These are phyloP conservation scores for Typhlomys cinereus DNA, from an alignment of 2,113 vertebrate species.

Conservation along the genomic window DNA sequence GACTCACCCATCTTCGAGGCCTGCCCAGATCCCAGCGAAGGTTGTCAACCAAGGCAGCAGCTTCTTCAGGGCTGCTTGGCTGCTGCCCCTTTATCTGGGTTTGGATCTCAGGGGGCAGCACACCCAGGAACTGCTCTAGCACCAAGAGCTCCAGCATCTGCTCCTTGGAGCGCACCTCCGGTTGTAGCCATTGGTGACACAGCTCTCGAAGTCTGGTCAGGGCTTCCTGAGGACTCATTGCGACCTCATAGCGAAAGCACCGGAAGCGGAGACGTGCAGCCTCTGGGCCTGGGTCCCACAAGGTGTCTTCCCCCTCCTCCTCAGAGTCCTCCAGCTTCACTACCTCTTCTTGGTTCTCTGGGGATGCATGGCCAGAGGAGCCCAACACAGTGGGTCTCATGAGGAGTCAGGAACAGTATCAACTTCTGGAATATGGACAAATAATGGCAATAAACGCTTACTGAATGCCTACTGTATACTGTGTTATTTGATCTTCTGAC, in stretches of 20 bases:
- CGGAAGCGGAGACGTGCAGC: constrained; percentile 68
- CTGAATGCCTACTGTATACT: neutral
- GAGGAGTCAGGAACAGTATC: neutral
- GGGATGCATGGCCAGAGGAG: neutral
- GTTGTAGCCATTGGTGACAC: constrained; percentile 75
- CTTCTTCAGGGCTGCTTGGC: constrained; percentile 74
- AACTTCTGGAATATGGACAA: neutral
- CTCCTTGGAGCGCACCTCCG: constrained; percentile 74
- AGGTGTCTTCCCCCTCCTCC: neutral
- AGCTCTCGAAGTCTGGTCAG: constrained; percentile 72
- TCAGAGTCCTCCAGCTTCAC: constrained; percentile 69
- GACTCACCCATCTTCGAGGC: constrained; percentile 72
- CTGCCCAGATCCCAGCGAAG: constrained; percentile 31
- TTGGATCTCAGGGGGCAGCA: constrained; percentile 69
- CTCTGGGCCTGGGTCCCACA: constrained; percentile 58
- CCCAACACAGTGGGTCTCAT: constrained; percentile 39
- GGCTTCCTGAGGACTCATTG: constrained; percentile 59
- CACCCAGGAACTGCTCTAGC: constrained; percentile 78
- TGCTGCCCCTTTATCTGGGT: constrained; percentile 44
- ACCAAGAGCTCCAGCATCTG: constrained; percentile 78
- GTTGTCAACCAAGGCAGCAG: constrained; percentile 65
- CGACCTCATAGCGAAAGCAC: constrained; percentile 69
- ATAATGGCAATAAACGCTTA: neutral
- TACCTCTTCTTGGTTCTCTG: neutral
- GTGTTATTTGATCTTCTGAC: neutral